Evolutionary conservation across 1,140 invertebrate genomes (phyloP).

Genomic region (Drosophila erecta): DNA sequence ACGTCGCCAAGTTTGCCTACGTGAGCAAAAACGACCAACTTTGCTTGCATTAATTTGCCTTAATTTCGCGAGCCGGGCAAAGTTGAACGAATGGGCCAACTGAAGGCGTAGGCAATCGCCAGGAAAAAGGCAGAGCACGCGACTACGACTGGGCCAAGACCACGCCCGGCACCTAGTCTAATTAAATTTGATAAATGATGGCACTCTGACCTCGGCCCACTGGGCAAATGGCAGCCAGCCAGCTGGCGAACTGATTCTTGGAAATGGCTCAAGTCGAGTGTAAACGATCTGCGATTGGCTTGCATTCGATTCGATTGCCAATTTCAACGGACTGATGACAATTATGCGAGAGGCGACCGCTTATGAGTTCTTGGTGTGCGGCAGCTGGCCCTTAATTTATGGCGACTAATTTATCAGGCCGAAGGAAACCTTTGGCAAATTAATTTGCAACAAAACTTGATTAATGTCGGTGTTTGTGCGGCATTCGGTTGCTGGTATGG

Average conservation of each 20-base stretch:
- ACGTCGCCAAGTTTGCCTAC: slow-evolving; percentile 52
- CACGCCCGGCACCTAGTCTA: slow-evolving; percentile 36
- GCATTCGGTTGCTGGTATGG: slow-evolving; percentile 4
- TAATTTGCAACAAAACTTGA: slow-evolving; percentile 64
- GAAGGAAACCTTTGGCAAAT: slow-evolving; percentile 53
- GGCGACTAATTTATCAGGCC: slow-evolving; percentile 45
- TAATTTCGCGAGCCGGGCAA: slow-evolving; percentile 42
- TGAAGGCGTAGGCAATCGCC: neutral
- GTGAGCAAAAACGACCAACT: slow-evolving; percentile 50
- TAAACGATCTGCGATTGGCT: slow-evolving; percentile 63
- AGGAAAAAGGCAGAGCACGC: slow-evolving; percentile 16
- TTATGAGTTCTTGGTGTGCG: slow-evolving; percentile 23
- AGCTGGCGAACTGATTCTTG: slow-evolving; percentile 41
- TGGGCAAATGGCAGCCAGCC: slow-evolving; percentile 24
- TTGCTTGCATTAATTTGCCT: slow-evolving; percentile 62
- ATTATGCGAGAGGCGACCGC: slow-evolving; percentile 30
- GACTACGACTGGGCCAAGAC: slow-evolving; percentile 15
- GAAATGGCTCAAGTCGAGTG: slow-evolving; percentile 57
- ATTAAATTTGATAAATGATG: slow-evolving; percentile 67
- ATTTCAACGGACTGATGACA: slow-evolving; percentile 53
- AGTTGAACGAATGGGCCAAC: slow-evolving; percentile 28
- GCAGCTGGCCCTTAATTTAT: slow-evolving; percentile 39
- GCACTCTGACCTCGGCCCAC: slow-evolving; percentile 17
- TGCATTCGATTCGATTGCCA: slow-evolving; percentile 58
- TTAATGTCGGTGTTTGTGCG: slow-evolving; percentile 61